Percentiles rank a stretch among this genome's conserved stretches.
Conservation (phyloP, 2,113 vertebrate species). For the Marcusenius ussheri region DNA sequence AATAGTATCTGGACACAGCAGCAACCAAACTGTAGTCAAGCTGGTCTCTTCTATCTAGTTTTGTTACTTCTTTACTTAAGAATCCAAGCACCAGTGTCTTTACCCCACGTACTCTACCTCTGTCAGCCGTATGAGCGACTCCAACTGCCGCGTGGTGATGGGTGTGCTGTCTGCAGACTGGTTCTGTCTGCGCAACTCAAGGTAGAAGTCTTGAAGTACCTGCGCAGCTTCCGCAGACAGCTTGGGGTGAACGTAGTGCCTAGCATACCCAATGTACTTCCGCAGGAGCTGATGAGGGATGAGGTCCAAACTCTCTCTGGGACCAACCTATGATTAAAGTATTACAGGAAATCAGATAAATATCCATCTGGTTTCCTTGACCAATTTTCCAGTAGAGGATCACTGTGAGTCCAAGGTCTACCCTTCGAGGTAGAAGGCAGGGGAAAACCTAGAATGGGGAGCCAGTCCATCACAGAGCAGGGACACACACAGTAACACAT, state of each 20-base stretch:
- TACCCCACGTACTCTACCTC: constrained; percentile 60
- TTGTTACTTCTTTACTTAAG: neutral
- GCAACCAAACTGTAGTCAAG: neutral
- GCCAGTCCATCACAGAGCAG: neutral
- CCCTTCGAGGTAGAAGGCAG: neutral
- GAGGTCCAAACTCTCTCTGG: constrained; percentile 74
- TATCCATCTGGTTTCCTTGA: neutral
- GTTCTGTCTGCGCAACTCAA: constrained; percentile 82
- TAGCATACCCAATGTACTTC: constrained; percentile 90
- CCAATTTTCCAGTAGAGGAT: neutral
- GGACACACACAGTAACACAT: neutral
- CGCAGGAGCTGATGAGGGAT: constrained; percentile 82
- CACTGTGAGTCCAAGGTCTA: neutral
- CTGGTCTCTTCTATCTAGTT: neutral
- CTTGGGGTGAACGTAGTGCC: constrained; percentile 80
- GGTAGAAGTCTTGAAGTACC: constrained; percentile 85
- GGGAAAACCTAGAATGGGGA: neutral
- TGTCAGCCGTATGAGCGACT: constrained; percentile 87
- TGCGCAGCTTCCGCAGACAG: constrained; percentile 78
- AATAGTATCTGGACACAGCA: neutral
- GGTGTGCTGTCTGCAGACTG: constrained; percentile 75
- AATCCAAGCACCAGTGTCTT: neutral
- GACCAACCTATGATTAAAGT: constrained; percentile 55
- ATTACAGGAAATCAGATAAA: neutral
- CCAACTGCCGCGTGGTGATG: constrained; percentile 93